Percentiles rank a stretch among this genome's conserved stretches.
Evolutionary conservation across 2,797 vertebrate species (phyloP).

Genomic region (Erethizon dorsatum): DNA sequence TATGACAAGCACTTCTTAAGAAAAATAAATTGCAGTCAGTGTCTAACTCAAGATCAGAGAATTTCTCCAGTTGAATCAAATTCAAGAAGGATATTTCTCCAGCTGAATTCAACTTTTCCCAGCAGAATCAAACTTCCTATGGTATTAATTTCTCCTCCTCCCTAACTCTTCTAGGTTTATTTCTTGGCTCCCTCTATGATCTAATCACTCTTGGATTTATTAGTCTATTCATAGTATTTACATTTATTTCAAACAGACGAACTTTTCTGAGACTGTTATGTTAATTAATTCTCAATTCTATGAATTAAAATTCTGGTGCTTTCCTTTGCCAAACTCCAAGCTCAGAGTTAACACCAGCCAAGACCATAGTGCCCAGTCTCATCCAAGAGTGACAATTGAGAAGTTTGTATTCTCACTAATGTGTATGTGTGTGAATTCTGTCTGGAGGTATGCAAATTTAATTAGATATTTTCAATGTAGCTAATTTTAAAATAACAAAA

Average conservation of each 20-base stretch:
- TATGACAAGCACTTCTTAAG: neutral
- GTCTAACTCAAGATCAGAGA: neutral
- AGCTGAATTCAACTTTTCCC: constrained; percentile 53
- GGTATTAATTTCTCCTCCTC: neutral
- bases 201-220: neutral
- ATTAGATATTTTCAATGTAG: neutral
- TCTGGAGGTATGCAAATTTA: neutral
- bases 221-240: neutral
- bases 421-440: neutral
- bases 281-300: constrained; percentile 8
- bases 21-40: constrained; percentile 55
- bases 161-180: neutral
- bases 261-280: neutral
- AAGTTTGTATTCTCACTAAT: neutral
- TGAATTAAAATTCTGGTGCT: neutral
- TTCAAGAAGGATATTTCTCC: constrained; percentile 52
- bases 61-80: constrained; percentile 63
- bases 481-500: neutral
- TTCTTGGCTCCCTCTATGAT: constrained; percentile 4
- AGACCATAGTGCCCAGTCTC: neutral
- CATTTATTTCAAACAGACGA: neutral
- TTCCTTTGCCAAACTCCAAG: neutral
- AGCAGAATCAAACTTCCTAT: neutral
- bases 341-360: neutral
- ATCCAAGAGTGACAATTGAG: neutral